phyloP scores from a whole-genome alignment of 2,113 vertebrate species.

The Nesoenas mayeri region DNA sequence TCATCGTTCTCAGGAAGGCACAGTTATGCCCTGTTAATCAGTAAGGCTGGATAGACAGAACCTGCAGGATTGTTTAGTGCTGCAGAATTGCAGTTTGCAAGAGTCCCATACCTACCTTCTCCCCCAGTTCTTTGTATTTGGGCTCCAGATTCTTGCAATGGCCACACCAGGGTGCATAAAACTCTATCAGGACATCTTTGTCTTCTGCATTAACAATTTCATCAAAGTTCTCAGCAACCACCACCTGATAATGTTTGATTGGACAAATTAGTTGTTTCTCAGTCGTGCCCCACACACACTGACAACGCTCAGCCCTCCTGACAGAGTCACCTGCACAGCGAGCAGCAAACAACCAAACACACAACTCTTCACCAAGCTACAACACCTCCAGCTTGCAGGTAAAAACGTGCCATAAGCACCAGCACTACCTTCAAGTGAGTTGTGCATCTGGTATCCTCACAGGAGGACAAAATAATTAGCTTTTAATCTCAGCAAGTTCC shows the following conservation, averaged over 20 bases:
- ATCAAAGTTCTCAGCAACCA: conserved; percentile 97
- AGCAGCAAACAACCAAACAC: not conserved
- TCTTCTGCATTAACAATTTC: conserved; percentile 91
- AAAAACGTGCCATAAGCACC: not conserved
- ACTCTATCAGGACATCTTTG: conserved; percentile 97
- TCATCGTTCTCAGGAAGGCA: not conserved
- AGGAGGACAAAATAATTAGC: not conserved
- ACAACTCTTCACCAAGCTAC: not conserved
- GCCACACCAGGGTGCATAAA: conserved; percentile 98
- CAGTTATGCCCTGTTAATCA: accelerated
- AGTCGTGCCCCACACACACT: too few relatives aligned
- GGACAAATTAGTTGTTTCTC: not conserved
- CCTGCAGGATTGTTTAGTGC: not conserved
- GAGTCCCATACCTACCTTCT: conserved; percentile 82
- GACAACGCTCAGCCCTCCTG: not conserved
- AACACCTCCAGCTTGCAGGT: not conserved
- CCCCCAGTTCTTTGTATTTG: conserved; percentile 94
- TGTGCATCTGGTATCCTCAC: not conserved
- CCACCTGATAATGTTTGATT: conserved; percentile 73
- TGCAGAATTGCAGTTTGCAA: not conserved
- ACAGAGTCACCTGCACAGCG: not conserved
- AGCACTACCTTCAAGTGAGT: not conserved
- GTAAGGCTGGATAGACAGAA: not conserved
- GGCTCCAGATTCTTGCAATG: conserved; percentile 98
- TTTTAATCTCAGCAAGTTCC: not conserved